phyloP scores from a whole-genome alignment of 2,113 vertebrate genomes.

The Gnathonemus echidnorhynchus region DNA sequence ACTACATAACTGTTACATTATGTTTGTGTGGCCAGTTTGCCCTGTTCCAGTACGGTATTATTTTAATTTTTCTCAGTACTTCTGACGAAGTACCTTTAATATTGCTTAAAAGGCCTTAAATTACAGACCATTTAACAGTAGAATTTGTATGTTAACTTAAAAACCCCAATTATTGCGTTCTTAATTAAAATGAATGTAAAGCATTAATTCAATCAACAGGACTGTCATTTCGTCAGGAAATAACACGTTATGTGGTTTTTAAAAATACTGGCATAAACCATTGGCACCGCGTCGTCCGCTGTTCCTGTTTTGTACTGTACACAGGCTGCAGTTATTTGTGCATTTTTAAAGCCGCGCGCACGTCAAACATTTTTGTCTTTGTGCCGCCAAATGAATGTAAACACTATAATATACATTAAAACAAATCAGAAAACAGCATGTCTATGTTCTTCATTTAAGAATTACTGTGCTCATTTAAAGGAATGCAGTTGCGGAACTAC shows the following conservation, averaged over 20 bases:
- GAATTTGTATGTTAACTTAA: neutral
- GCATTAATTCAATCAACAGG: neutral
- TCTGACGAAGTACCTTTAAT: neutral
- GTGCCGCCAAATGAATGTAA: conserved; percentile 17
- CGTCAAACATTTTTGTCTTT: neutral
- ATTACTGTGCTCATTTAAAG: neutral
- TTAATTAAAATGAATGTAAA: neutral
- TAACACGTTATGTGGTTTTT: neutral
- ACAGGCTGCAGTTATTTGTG: neutral
- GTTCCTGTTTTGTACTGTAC: neutral
- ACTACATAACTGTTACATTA: neutral
- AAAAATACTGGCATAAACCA: neutral
- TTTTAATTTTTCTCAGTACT: neutral
- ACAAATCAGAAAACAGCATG: neutral
- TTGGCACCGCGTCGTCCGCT: neutral
- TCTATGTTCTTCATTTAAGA: neutral
- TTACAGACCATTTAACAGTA: neutral
- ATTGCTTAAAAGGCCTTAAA: neutral
- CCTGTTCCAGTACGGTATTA: neutral
- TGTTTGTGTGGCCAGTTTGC: too few species aligned
- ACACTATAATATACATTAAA: conserved; percentile 7
- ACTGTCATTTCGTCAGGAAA: neutral
- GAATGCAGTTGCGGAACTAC: neutral
- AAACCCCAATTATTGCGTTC: neutral
- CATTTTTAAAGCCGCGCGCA: neutral